phyloP scores from a whole-genome alignment of 2,888 invertebrate genomes.

The Pterostichus madidus region DNA sequence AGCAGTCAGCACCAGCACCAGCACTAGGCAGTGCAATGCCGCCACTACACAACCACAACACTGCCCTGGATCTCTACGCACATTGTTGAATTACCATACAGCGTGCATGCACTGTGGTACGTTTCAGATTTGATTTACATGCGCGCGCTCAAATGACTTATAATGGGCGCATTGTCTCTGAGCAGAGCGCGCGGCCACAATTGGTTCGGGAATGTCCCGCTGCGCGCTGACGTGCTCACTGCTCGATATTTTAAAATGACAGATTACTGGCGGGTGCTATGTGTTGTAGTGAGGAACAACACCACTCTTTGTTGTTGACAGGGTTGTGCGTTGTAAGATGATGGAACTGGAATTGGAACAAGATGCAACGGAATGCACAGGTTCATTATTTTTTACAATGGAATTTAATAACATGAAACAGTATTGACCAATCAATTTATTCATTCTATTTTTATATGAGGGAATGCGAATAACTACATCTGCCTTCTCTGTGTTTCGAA shows the following conservation, averaged over 20 bases:
- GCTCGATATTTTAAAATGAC: slow-evolving; percentile 46
- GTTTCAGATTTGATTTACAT: slow-evolving; percentile 53
- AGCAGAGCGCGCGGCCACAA: slow-evolving; percentile 9
- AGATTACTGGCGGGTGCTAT: slow-evolving; percentile 49
- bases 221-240: slow-evolving; percentile 47
- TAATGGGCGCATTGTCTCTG: slow-evolving; percentile 48
- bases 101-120: slow-evolving; percentile 2
- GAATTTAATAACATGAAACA: slow-evolving; percentile 36
- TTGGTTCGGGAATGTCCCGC: slow-evolving; percentile 45
- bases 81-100: slow-evolving; percentile 23
- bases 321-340: slow-evolving; percentile 13
- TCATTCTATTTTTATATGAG: slow-evolving; percentile 2
- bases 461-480: too few relatives aligned
- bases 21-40: too few relatives aligned
- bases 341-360: slow-evolving; percentile 41
- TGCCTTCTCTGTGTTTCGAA: too few relatives aligned
- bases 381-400: slow-evolving; percentile 28
- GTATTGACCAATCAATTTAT: neutral
- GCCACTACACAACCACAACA: slow-evolving; percentile 19
- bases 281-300: slow-evolving; percentile 11
- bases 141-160: slow-evolving; percentile 48
- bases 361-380: slow-evolving; percentile 41
- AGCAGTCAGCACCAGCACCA: slow-evolving; percentile 19
- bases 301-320: slow-evolving; percentile 22
- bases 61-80: slow-evolving; percentile 24